Base-by-base conservation (phyloP, 2,888 invertebrate genomes). In the Platypus cylindrus region DNA sequence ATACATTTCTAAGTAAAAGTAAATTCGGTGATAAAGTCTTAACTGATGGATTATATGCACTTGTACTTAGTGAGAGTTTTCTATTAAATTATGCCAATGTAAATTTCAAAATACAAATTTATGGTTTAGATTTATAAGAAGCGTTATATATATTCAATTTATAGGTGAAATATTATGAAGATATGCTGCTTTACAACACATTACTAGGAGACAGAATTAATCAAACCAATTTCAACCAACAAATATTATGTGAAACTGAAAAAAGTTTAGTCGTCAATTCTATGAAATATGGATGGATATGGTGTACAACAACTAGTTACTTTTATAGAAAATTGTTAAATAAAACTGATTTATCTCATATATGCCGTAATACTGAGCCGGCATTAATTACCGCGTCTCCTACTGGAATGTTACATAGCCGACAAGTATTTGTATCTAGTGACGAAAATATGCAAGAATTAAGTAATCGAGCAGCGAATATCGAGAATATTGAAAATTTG, bases 101-200 rank as follows among this genome's bases (percentile, higher is more conserved):
- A 30, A 30, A 20, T 30, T 5, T 4, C 12, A 25, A 24, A 5
- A 16, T 4, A 28, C 7, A 15, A 13, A 28, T 11, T 5, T 8
- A n/a, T 26, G 14, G 17, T 28, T 5, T 11, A 4, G 28, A 16
- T 28, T 15, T 13, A 28, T 28, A 24, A 24, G n/a, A 7, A 5
- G 4, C n/a, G 12, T 24, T 20, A 9, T 9, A 9, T 20, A 7
- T 20, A n/a, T n/a, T n/a, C n/a, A n/a, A n/a, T n/a, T 56, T 60
- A 36, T 45, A 65, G 65, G 55, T 58, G 2, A 56, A 59, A 45
- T 41, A 54, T 39, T 61, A 55, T 38, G 51, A 48, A 22, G 48
- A 49, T 30, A 52, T 62, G 11, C 40, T 37, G 17, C 44, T 45
- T 34, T 54, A 41, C 40, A 52, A 40, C 26, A 46, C 58, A 17